Evolutionary conservation across 2,888 invertebrate species (phyloP), one percentile per base, ranked within the genome.

Genomic region (Drymonia ruficornis): DNA sequence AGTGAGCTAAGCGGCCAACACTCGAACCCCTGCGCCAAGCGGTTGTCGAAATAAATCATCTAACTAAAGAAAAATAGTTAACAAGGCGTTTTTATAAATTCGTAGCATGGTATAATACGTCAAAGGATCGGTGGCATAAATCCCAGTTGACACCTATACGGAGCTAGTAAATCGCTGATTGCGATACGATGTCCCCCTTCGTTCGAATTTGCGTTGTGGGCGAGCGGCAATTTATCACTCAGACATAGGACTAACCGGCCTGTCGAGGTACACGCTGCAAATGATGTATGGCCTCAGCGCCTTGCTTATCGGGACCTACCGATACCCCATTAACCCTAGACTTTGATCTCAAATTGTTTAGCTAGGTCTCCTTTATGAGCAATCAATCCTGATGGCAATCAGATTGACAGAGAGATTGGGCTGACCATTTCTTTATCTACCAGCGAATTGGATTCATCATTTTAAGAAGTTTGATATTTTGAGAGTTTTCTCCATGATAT

Each of bases 171-270:
- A 83, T 80, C 82, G 77, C 80, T 84, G 86, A 89, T 87, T 87
- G 82, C 80, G 80, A 83, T 86, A 83, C 86, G 84, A 84, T 83
- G 86, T 83, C 86, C 89, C 89, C 89, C 88, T 86, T 83, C 78
- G 76, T 81, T 84, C 82, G 82, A 89, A 89, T 89, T 89, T 87
- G 89, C 89, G 88, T 89, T 79, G 87, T 80, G 84, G 75, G 84
- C 80, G 76, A 74, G 72, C 65, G 72, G 85, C 89, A 91, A 92
- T 92, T 92, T 92, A 91, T 89, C 91, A 91, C 91, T 92, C 91
- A 90, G 88, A 84, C 86, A 80, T 85, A 89, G 86, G 83, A 89
- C 85, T 80, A 84, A 81, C 84, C 79, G 81, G 73, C 72, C 78
- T 76, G 78, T 78, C 76, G 77, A 64, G 80, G 67, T 78, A 77